These are phyloP conservation scores for Operophtera brumata DNA, from an alignment of 2,888 invertebrate species.

Conservation along the genomic window DNA sequence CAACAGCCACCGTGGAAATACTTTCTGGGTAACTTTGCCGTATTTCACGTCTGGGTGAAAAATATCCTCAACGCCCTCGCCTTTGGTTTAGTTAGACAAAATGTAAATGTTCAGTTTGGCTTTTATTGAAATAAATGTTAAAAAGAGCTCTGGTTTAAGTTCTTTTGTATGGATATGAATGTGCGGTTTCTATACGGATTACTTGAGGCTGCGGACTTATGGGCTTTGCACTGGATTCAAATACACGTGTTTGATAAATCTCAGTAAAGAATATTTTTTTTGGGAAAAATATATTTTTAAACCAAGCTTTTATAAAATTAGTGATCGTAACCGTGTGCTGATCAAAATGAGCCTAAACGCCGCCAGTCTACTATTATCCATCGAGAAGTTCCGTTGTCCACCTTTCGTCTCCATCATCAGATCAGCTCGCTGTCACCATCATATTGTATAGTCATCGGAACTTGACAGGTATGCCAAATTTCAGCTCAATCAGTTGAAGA, in stretches of 20 bases:
- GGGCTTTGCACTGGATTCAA: not conserved
- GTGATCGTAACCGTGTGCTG: too few relatives aligned
- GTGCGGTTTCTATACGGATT: not conserved
- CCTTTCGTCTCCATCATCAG: too few relatives aligned
- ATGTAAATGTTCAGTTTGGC: constrained; percentile 31
- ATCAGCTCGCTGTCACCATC: too few relatives aligned
- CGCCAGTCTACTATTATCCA: too few relatives aligned
- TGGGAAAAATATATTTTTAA: too few relatives aligned
- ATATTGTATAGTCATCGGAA: too few relatives aligned
- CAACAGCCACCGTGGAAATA: constrained; percentile 22
- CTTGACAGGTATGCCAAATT: too few relatives aligned
- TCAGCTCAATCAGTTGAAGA: too few relatives aligned
- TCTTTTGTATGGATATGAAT: not conserved
- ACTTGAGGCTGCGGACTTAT: not conserved
- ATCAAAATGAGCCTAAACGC: too few relatives aligned
- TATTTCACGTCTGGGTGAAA: constrained; percentile 32
- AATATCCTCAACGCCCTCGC: constrained; percentile 24
- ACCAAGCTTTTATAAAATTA: too few relatives aligned
- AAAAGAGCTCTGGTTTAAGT: constrained; percentile 14
- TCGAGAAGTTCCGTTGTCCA: too few relatives aligned
- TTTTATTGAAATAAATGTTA: constrained; percentile 30
- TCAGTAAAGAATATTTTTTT: too few relatives aligned
- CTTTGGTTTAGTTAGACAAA: constrained; percentile 27
- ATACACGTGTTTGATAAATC: not conserved
- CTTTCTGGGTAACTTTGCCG: constrained; percentile 21